Evolutionary conservation across 2,888 invertebrate genomes (phyloP).

Genomic region (Drosophila monieri): DNA sequence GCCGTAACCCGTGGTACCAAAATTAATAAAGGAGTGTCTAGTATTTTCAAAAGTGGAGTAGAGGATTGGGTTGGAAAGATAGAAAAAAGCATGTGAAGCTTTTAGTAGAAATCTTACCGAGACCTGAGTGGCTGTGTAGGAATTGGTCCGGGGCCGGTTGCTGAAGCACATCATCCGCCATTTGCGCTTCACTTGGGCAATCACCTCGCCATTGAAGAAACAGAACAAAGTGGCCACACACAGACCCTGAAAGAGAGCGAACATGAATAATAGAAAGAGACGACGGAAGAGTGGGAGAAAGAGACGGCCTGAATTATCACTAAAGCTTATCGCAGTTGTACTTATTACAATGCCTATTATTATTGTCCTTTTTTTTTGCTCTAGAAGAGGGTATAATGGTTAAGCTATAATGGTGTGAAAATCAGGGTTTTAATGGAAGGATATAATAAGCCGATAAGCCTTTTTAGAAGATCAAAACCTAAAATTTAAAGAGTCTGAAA

Average conservation of each 20-base stretch:
- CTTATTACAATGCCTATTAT: constrained; percentile 32
- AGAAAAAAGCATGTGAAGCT: constrained; percentile 63
- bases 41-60: background rate
- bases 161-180: constrained; percentile 90
- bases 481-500: no score
- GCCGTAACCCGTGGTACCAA: constrained; percentile 41
- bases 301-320: constrained; percentile 30
- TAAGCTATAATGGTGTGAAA: background rate
- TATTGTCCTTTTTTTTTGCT: constrained; percentile 16
- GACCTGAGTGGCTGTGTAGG: constrained; percentile 93
- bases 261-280: constrained; percentile 5
- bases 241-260: constrained; percentile 88
- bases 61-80: constrained; percentile 3
- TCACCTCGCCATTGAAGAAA: constrained; percentile 98
- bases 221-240: constrained; percentile 96
- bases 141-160: constrained; percentile 90
- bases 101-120: constrained; percentile 88
- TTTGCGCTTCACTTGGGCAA: constrained; percentile 92
- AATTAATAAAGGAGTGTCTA: constrained; percentile 15
- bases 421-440: background rate
- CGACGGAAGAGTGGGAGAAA: constrained; percentile 5
- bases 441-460: no score
- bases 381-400: constrained; percentile 2
- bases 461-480: no score
- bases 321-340: constrained; percentile 32